A percentile compares a stretch with the other conserved stretches of the same genome.
phyloP scores from a whole-genome alignment of 2,888 invertebrate genomes.

The Oconnorella tubifera region DNA sequence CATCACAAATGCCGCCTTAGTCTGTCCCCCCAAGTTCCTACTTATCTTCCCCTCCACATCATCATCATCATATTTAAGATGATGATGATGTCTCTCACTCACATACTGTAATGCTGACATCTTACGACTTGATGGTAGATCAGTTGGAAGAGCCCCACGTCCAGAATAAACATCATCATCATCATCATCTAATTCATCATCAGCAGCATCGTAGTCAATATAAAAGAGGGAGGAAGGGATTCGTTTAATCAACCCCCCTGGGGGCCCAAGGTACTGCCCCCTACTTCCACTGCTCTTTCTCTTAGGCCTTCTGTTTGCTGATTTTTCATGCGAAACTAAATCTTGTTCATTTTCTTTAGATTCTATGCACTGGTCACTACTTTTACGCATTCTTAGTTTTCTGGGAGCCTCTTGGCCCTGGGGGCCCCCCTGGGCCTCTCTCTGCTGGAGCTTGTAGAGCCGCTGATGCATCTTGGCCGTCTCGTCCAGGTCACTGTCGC shows the following conservation, averaged over 20 bases:
- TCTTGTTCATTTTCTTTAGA: too few relatives aligned
- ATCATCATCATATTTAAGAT: background rate
- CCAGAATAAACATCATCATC: background rate
- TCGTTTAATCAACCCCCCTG: constrained; percentile 7
- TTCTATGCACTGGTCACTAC: background rate
- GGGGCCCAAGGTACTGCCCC: background rate
- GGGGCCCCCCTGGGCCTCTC: background rate
- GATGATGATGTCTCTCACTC: background rate
- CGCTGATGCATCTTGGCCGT: constrained; percentile 1
- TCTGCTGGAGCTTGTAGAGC: background rate
- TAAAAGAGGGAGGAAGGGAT: constrained; percentile 14
- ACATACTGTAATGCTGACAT: constrained; percentile 9
- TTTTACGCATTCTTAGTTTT: background rate
- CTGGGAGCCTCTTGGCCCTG: background rate
- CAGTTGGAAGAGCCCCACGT: background rate
- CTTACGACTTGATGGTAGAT: constrained; percentile 9
- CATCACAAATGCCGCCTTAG: constrained; percentile 2
- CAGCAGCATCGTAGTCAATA: constrained; percentile 10
- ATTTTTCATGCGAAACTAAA: too few relatives aligned
- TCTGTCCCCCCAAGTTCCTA: background rate
- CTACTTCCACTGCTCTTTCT: background rate
- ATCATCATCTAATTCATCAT: background rate
- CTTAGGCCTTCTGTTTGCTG: background rate
- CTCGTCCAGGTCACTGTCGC: too few relatives aligned
- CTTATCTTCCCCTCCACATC: constrained; percentile 5